Evolutionary conservation across 2,888 invertebrate genomes (phyloP).

Genomic region (Eilema depressum): DNA sequence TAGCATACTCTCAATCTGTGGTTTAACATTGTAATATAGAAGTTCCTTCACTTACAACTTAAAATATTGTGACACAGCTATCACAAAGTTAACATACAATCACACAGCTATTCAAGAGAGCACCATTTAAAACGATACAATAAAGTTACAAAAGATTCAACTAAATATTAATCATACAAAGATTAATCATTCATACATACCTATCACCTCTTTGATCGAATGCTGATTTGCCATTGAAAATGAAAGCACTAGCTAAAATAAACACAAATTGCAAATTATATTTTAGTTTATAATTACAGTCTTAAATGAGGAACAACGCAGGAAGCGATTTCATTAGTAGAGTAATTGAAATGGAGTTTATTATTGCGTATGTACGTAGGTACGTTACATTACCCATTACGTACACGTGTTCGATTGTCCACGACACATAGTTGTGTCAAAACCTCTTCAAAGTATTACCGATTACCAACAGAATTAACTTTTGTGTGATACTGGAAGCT

Average conservation of each 20-base stretch:
- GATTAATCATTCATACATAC: background rate
- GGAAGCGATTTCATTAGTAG: background rate
- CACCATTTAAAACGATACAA: constrained; percentile 5
- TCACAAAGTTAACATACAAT: background rate
- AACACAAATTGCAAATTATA: background rate
- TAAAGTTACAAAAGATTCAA: background rate
- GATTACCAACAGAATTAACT: background rate
- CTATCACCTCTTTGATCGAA: background rate
- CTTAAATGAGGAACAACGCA: background rate
- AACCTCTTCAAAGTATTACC: background rate
- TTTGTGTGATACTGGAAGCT: no score
- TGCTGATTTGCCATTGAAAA: background rate
- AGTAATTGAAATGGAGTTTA: no score
- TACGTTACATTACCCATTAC: no score
- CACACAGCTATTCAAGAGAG: background rate
- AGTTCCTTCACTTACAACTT: background rate
- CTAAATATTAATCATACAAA: constrained; percentile 7
- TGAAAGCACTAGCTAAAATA: background rate
- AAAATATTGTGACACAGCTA: background rate
- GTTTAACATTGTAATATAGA: background rate
- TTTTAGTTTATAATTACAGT: no score
- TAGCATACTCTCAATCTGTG: background rate
- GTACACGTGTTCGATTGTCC: background rate
- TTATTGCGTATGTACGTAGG: no score
- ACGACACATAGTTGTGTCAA: background rate